Conservation (phyloP, 2,797 vertebrate genomes). For the Hippopotamyrus pictus region DNA sequence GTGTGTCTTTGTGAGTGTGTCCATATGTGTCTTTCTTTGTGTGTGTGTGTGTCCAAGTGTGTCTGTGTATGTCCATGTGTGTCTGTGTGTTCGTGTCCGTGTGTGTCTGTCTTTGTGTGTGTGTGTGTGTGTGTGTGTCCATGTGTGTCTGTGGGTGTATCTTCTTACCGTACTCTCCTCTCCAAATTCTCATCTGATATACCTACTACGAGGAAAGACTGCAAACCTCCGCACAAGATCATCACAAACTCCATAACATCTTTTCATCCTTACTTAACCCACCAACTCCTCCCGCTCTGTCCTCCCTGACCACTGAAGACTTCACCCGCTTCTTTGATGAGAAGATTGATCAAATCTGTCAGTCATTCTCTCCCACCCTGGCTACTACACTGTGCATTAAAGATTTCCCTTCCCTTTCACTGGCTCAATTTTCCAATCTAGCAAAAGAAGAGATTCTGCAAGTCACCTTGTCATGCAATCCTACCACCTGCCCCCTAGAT, state of each 20-base stretch:
- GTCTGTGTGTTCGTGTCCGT: neutral
- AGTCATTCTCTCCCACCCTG: neutral
- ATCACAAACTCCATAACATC: neutral
- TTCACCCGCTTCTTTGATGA: neutral
- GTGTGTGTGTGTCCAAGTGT: neutral
- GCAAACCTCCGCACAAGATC: neutral
- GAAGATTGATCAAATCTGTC: neutral
- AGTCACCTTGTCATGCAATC: neutral
- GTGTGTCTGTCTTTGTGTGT: neutral
- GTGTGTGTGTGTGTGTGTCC: too few relatives aligned
- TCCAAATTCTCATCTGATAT: neutral
- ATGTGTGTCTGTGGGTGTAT: neutral
- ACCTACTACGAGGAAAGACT: neutral
- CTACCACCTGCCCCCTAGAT: neutral
- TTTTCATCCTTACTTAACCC: neutral
- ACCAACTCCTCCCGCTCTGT: neutral
- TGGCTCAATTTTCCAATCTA: neutral
- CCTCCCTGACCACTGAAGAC: neutral
- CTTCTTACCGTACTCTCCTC: neutral
- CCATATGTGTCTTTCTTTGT: neutral
- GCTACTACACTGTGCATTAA: neutral
- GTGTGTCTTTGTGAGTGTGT: neutral
- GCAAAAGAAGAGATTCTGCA: neutral
- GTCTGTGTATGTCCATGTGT: neutral
- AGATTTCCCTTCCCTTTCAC: neutral